A percentile compares a stretch with the other conserved stretches of the same genome.
Evolutionary conservation across 2,888 invertebrate species (phyloP).

Genomic region (Pheosia gnoma): DNA sequence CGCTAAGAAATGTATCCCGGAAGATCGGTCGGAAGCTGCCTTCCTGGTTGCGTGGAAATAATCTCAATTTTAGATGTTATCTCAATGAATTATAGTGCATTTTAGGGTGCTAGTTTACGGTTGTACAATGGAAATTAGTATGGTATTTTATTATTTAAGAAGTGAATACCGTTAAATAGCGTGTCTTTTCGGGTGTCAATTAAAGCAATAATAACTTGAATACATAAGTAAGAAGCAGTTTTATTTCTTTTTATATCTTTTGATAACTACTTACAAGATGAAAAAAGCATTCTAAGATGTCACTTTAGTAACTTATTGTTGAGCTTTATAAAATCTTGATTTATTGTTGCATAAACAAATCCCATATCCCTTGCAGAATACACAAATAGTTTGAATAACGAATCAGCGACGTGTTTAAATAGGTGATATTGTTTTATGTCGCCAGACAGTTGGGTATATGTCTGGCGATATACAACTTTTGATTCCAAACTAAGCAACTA

Average conservation of each 20-base stretch:
- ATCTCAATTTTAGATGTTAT: constrained; percentile 2
- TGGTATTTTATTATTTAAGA: background rate
- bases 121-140: background rate
- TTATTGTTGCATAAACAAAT: constrained; percentile 22
- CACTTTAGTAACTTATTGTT: no score
- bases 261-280: no score
- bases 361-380: constrained; percentile 30
- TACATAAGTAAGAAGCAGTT: background rate
- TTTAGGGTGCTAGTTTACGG: background rate
- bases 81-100: background rate
- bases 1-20: constrained; percentile 21
- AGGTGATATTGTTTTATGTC: background rate
- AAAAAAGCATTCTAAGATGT: no score
- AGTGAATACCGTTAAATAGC: background rate
- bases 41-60: constrained; percentile 20
- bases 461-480: no score
- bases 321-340: background rate
- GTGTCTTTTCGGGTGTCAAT: background rate
- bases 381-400: constrained; percentile 34
- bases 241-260: no score
- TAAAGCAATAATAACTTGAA: background rate
- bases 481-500: no score
- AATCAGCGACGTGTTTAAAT: constrained; percentile 18
- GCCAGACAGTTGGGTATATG: no score
- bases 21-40: constrained; percentile 32